phyloP scores from a whole-genome alignment of 1,140 invertebrate species.

The Telenomus remus region DNA sequence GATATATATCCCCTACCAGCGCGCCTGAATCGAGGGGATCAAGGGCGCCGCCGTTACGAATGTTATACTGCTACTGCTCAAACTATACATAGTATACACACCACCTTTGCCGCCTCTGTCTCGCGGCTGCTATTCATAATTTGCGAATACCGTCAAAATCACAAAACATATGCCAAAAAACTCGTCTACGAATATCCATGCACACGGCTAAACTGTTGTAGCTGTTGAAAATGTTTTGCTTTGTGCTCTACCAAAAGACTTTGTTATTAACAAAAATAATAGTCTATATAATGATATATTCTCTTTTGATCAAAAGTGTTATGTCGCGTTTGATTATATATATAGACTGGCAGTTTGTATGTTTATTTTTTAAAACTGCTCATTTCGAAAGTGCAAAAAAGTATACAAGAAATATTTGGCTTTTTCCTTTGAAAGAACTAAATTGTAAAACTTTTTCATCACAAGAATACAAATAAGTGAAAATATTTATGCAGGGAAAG shows the following conservation, averaged over 20 bases:
- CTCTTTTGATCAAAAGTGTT: too few relatives aligned
- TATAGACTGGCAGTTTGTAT: too few relatives aligned
- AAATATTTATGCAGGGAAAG: too few relatives aligned
- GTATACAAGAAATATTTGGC: too few relatives aligned
- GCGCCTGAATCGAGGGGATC: slow-evolving; percentile 46
- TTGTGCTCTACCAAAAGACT: slow-evolving; percentile 22
- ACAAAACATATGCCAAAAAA: slow-evolving; percentile 32
- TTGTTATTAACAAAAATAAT: too few relatives aligned
- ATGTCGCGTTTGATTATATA: too few relatives aligned
- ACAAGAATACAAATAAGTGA: too few relatives aligned
- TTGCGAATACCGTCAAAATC: slow-evolving; percentile 44
- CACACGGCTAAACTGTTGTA: slow-evolving; percentile 45
- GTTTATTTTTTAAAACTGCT: too few relatives aligned
- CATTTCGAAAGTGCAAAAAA: too few relatives aligned
- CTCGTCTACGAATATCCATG: slow-evolving; percentile 31
- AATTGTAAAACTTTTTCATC: too few relatives aligned
- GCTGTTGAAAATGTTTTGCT: slow-evolving; percentile 50
- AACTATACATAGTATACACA: slow-evolving; percentile 32
- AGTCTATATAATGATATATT: too few relatives aligned
- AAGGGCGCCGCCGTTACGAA: slow-evolving; percentile 50
- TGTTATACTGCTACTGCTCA: slow-evolving; percentile 36
- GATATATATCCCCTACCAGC: slow-evolving; percentile 58
- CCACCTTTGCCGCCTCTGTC: slow-evolving; percentile 47
- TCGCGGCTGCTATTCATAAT: slow-evolving; percentile 48
- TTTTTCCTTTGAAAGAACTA: too few relatives aligned